These are phyloP conservation scores for Lithophane semibrunnea DNA, from an alignment of 2,888 invertebrate genomes.

Conservation along the genomic window DNA sequence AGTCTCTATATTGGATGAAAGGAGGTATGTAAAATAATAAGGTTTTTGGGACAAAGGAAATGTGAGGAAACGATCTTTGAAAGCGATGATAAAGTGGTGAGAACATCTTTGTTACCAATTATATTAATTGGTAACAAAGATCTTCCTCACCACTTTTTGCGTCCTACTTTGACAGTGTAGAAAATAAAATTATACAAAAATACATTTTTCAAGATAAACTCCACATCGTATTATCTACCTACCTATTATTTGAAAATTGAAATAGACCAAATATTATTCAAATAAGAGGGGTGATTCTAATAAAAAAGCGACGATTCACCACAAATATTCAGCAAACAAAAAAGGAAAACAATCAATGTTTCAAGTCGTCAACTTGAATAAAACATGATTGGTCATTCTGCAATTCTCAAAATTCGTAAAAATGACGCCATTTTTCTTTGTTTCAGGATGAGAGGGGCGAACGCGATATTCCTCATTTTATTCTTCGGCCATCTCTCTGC, in stretches of 20 bases:
- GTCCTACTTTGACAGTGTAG: neutral
- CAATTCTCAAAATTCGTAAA: constrained; percentile 15
- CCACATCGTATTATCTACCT: too few species aligned
- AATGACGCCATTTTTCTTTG: constrained; percentile 69
- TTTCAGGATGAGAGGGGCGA: constrained; percentile 87
- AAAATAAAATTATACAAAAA: neutral
- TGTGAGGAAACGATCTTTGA: neutral
- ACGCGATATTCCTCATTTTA: constrained; percentile 85
- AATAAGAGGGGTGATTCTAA: neutral
- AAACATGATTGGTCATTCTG: constrained; percentile 31
- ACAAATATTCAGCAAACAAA: constrained; percentile 8
- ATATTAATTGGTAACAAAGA: too few species aligned
- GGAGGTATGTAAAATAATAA: neutral
- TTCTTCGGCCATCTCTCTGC: constrained; percentile 88
- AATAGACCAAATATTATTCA: neutral
- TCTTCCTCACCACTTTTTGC: too few species aligned
- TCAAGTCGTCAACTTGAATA: constrained; percentile 17
- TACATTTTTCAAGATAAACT: neutral
- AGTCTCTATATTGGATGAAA: too few species aligned
- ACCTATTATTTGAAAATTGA: neutral
- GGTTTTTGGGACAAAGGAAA: neutral
- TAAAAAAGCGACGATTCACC: neutral
- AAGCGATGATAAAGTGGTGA: neutral
- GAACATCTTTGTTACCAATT: neutral
- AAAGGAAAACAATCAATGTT: constrained; percentile 16